Evolutionary conservation across 2,797 vertebrate genomes (phyloP).

Genomic region (Pelochelys cantorii): DNA sequence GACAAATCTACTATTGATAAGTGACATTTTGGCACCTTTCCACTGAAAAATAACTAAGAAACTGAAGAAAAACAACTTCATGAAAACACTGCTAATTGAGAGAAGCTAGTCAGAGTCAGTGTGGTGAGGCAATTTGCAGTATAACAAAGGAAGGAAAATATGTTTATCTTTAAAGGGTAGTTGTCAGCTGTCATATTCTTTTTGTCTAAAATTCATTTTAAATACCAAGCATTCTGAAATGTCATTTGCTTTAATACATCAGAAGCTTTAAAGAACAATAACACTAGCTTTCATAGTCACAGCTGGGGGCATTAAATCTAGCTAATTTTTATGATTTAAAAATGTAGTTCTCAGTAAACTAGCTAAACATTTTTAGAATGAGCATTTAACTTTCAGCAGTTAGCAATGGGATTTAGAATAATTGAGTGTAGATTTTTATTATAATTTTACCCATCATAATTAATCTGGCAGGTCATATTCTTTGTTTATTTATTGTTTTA

Average conservation of each 20-base stretch:
- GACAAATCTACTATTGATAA: background rate
- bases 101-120: background rate
- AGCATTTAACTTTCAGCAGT: slow-evolving; percentile 17
- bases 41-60: background rate
- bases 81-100: background rate
- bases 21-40: background rate
- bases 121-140: background rate
- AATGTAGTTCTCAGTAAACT: background rate
- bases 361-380: background rate
- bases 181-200: background rate
- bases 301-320: background rate
- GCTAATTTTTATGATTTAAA: slow-evolving; percentile 34
- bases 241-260: slow-evolving; percentile 8
- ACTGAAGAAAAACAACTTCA: background rate
- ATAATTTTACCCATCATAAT: background rate
- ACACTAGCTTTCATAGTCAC: background rate
- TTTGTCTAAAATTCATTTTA: slow-evolving; percentile 38
- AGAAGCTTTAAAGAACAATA: slow-evolving; percentile 5
- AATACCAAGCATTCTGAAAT: background rate
- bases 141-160: background rate
- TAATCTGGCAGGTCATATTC: background rate
- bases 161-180: background rate
- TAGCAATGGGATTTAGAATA: background rate
- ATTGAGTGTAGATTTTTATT: background rate
- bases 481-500: background rate